Evolutionary conservation across 2,797 vertebrate genomes (phyloP).

Genomic region (Tenualosa ilisha): DNA sequence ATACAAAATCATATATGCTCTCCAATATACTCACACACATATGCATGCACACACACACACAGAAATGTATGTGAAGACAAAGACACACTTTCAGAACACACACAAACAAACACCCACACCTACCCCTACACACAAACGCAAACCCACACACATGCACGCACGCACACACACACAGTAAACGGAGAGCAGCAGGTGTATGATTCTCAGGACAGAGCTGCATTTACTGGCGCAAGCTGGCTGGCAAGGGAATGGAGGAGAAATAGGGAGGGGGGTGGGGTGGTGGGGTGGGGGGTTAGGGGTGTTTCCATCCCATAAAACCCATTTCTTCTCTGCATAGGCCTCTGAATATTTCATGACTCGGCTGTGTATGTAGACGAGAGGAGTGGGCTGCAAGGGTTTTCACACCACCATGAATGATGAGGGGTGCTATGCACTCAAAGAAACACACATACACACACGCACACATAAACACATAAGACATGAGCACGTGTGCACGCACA

Average conservation of each 20-base stretch:
- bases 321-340: slow-evolving; percentile 83
- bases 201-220: slow-evolving; percentile 64
- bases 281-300: slow-evolving; percentile 69
- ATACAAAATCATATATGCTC: neutral
- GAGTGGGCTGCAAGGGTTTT: slow-evolving; percentile 76
- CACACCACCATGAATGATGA: slow-evolving; percentile 72
- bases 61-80: neutral
- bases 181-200: neutral
- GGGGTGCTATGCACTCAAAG: slow-evolving; percentile 4
- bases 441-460: slow-evolving; percentile 40
- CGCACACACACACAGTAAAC: neutral
- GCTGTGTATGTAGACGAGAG: slow-evolving; percentile 68
- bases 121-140: too few species aligned
- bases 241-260: neutral
- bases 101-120: neutral
- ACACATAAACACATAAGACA: slow-evolving; percentile 25
- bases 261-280: neutral
- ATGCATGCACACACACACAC: neutral
- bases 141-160: neutral
- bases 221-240: slow-evolving; percentile 69
- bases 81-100: neutral
- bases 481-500: slow-evolving; percentile 29
- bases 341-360: slow-evolving; percentile 88
- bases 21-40: neutral
- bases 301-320: slow-evolving; percentile 86